Conservation (phyloP, 1,140 invertebrate genomes). For the Papilio machaon region DNA sequence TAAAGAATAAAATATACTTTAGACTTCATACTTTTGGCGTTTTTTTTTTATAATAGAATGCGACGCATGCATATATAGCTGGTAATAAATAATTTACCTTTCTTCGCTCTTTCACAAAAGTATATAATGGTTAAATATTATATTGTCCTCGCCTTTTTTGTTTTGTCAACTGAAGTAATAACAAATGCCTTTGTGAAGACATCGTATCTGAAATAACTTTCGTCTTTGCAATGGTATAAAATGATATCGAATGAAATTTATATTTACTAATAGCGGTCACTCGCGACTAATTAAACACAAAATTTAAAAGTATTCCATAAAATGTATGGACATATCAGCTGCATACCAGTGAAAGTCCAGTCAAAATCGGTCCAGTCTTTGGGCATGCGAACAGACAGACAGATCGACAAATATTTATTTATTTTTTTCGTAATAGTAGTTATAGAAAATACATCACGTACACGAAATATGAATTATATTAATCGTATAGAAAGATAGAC, state of each 20-base stretch:
- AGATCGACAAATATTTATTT: no score
- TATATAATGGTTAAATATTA: not conserved
- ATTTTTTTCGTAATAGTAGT: no score
- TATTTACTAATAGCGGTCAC: not conserved
- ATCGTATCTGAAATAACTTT: not conserved
- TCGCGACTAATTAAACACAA: not conserved
- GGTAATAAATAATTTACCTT: not conserved
- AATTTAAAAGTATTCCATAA: not conserved
- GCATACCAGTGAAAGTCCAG: no score
- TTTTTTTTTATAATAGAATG: no score
- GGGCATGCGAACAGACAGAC: no score
- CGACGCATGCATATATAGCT: not conserved
- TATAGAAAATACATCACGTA: no score
- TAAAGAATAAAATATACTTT: no score
- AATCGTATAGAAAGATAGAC: no score
- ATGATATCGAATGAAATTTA: not conserved
- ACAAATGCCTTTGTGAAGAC: not conserved
- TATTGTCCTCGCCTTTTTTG: not conserved
- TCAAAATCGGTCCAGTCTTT: no score
- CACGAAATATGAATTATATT: no score
- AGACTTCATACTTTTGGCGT: no score
- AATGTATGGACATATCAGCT: no score
- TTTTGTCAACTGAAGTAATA: not conserved
- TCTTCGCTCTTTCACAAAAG: not conserved
- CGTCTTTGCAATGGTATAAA: not conserved